phyloP scores from a whole-genome alignment of 1,140 invertebrate genomes.

The Colletes latitarsis region DNA sequence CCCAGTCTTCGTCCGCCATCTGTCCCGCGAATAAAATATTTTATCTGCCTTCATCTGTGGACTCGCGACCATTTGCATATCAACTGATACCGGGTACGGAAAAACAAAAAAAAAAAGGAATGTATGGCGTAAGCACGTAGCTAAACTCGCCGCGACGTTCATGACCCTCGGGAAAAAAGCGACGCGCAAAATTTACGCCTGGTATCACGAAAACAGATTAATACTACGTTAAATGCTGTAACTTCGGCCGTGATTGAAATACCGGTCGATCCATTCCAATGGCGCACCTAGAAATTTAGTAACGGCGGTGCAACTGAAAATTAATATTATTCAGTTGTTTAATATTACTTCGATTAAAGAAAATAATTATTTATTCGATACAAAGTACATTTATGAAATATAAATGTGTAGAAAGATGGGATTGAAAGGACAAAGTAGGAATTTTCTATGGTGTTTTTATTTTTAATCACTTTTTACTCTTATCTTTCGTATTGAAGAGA shows the following conservation, averaged over 20 bases:
- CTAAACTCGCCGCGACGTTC: constrained; percentile 21
- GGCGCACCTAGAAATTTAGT: too few species aligned
- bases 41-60: constrained; percentile 45
- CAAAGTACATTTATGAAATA: too few species aligned
- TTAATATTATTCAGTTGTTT: too few species aligned
- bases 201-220: constrained; percentile 13
- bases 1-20: constrained; percentile 1
- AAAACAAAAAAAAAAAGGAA: constrained; percentile 5
- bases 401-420: too few species aligned
- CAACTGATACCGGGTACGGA: constrained; percentile 30
- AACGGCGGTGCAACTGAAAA: too few species aligned
- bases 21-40: constrained; percentile 43
- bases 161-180: neutral
- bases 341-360: too few species aligned
- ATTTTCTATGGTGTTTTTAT: too few species aligned
- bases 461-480: too few species aligned
- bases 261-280: constrained; percentile 2
- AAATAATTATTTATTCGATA: too few species aligned
- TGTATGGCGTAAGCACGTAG: constrained; percentile 23
- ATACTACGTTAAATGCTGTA: constrained; percentile 3
- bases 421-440: too few species aligned
- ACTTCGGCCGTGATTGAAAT: constrained; percentile 12
- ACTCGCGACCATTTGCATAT: constrained; percentile 47
- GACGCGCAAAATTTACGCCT: constrained; percentile 12
- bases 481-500: too few species aligned